phyloP scores from a whole-genome alignment of 2,797 vertebrate genomes.

The Tiaroga cobitis region DNA sequence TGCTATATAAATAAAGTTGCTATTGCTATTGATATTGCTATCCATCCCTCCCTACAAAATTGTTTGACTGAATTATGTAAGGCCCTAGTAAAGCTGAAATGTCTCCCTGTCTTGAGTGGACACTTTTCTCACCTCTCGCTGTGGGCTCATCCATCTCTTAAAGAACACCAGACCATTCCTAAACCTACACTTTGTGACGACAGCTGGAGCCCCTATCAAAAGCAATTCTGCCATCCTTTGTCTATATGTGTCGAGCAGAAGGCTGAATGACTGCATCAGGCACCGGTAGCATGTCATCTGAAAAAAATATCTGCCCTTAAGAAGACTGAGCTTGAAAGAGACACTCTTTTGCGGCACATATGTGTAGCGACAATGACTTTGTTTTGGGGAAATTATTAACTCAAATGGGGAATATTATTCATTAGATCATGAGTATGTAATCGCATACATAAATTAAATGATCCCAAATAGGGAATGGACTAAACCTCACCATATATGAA shows the following conservation, averaged over 20 bases:
- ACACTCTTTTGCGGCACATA: background rate
- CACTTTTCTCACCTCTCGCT: constrained; percentile 20
- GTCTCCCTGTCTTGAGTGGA: constrained; percentile 16
- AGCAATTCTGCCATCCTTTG: constrained; percentile 16
- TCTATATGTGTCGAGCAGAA: constrained; percentile 41
- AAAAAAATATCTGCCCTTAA: constrained; percentile 53
- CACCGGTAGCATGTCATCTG: constrained; percentile 52
- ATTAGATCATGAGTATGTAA: too few relatives aligned
- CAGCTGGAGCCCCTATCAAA: constrained; percentile 36
- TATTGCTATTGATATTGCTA: background rate
- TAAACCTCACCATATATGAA: too few relatives aligned
- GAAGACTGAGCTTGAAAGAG: constrained; percentile 49
- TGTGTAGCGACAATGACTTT: too few relatives aligned
- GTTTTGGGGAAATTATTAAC: too few relatives aligned
- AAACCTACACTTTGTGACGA: constrained; percentile 41
- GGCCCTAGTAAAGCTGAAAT: constrained; percentile 21
- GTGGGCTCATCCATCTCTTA: constrained; percentile 37
- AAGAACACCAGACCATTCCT: constrained; percentile 45
- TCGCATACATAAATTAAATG: too few relatives aligned
- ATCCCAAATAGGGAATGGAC: too few relatives aligned
- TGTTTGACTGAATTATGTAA: background rate
- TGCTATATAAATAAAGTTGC: too few relatives aligned
- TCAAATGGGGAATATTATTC: too few relatives aligned
- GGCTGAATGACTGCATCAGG: constrained; percentile 51
- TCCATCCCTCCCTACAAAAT: background rate